Evolutionary conservation across 2,113 vertebrate species (phyloP).

Genomic region (Hemiscyllium ocellatum): DNA sequence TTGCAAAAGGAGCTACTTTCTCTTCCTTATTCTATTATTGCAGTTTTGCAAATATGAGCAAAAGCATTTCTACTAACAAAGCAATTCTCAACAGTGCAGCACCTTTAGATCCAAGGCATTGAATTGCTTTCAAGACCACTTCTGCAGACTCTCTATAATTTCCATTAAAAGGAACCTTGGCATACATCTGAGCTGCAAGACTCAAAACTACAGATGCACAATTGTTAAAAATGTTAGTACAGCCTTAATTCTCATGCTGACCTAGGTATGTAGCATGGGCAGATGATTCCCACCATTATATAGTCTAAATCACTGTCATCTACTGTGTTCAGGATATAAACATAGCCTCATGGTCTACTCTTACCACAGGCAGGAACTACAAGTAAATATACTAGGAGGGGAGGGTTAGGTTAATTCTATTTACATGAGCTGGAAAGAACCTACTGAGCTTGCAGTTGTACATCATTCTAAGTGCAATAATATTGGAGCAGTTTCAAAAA

Average conservation of each 20-base stretch:
- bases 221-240: background rate
- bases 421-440: background rate
- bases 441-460: background rate
- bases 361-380: background rate
- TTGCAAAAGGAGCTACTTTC: constrained; percentile 10
- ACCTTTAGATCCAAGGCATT: background rate
- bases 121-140: no score
- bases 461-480: background rate
- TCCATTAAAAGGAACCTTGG: background rate
- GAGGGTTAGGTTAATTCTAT: background rate
- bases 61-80: background rate
- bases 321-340: background rate
- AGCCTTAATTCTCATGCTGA: background rate
- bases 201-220: background rate
- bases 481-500: background rate
- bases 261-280: background rate
- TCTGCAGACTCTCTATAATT: background rate
- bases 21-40: constrained; percentile 28
- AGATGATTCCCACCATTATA: background rate
- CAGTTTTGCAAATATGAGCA: background rate
- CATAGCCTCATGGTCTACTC: background rate
- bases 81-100: background rate
- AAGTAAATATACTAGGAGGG: background rate
- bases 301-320: background rate
- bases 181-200: background rate